Evolutionary conservation across 53 echinoderm and acorn worm genomes (phyloP), one percentile per base, ranked within the genome.

Genomic region (Echinometra lucunter): DNA sequence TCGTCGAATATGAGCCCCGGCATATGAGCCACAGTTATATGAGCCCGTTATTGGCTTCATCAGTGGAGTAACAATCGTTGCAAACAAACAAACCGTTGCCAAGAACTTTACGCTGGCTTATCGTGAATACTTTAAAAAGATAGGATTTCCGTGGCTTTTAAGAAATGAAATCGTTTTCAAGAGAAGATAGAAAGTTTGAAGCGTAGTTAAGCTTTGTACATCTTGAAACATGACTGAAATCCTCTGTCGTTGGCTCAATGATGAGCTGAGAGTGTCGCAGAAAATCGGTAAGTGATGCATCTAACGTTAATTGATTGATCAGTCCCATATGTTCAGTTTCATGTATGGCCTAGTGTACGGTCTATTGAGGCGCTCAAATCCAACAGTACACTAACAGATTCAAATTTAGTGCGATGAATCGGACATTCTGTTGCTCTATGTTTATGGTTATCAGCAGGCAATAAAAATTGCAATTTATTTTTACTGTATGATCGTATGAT

Each of bases 191-290:
- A 0, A 89, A 60, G 89, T 35, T 89, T 89, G 8, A 37, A 60
- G 57, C 89, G 13, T 89, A 58, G 44, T 21, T 44, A 17, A 75
- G 93, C 75, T 56, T 78, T 18, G 15, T 80, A 53, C 3, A 85
- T 49, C 45, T 85, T 21, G 11, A 17, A 97, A 94, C 34, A 98
- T 98, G 98, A 98, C 98, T 38, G 98, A 97, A 63, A 98, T 98
- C 69, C 93, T 98, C 72, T 98, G 98, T 88, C 94, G 97, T 42
- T 98, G 98, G 98, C 96, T 98, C 94, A 98, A 98, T 95, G 91
- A 91, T 94, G 98, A 96, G 95, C 95, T 98, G 42, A 74, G 83
- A 69, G 95, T 98, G 66, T 96, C 98, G 60, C 95, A 98, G 75
- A 70, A 74, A 89, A 96, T 97, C 72, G 98, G 98, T 98, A 96